These are phyloP conservation scores for Platyscapa corneri DNA, from an alignment of 1,140 invertebrate species.

Conservation along the genomic window DNA sequence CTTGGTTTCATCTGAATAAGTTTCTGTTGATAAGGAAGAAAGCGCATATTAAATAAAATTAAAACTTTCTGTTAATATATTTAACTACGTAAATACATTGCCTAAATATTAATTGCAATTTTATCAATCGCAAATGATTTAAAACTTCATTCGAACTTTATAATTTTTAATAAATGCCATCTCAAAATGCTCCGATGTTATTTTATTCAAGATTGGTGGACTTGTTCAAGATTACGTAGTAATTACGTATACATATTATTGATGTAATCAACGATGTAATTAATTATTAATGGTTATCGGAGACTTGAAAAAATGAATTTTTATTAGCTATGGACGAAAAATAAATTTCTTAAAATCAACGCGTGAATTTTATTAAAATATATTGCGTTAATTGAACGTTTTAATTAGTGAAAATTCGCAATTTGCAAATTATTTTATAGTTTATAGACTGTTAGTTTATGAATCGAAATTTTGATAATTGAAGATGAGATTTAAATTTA, in stretches of 20 bases:
- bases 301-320: no score
- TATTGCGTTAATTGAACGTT: no score
- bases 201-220: not conserved
- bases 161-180: not conserved
- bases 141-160: not conserved
- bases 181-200: not conserved
- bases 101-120: no score
- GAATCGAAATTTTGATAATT: no score
- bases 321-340: no score
- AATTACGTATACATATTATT: not conserved
- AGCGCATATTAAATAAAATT: not conserved
- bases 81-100: no score
- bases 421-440: no score
- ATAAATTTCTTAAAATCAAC: no score
- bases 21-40: not conserved
- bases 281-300: not conserved
- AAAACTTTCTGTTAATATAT: not conserved
- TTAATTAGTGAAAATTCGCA: no score
- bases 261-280: not conserved
- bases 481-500: not conserved
- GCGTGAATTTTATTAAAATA: no score
- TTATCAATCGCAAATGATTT: not conserved
- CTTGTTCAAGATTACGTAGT: not conserved
- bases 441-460: no score
- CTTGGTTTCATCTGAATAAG: not conserved